Percentiles rank a stretch among this genome's conserved stretches.
Evolutionary conservation across 2,797 vertebrate species (phyloP).

Genomic region (Dendrocincla fuliginosa): DNA sequence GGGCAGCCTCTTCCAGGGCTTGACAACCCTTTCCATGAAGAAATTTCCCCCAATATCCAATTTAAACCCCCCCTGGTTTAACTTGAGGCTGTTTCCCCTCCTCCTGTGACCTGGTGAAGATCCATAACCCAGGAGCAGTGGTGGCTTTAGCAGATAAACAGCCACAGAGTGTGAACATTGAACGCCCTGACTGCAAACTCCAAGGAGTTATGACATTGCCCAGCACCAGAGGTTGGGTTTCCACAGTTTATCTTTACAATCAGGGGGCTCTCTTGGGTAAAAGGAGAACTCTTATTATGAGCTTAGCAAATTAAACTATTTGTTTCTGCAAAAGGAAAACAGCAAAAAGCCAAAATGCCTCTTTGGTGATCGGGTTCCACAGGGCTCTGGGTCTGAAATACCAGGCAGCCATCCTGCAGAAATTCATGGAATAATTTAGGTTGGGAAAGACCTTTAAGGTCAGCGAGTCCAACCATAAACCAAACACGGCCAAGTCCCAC

Average conservation of each 20-base stretch:
- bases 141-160: background rate
- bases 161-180: no score
- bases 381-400: background rate
- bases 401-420: background rate
- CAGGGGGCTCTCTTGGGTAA: background rate
- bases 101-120: accelerated
- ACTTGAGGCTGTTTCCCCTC: background rate
- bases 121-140: background rate
- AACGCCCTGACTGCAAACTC: background rate
- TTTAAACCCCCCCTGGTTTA: background rate
- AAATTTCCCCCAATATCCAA: background rate
- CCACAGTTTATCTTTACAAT: background rate
- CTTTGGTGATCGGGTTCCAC: background rate
- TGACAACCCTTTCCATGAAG: background rate
- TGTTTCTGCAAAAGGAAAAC: background rate
- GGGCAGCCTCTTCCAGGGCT: no score
- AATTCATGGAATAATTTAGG: accelerated
- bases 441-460: background rate
- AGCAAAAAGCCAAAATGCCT: accelerated
- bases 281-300: background rate
- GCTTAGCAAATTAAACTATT: background rate
- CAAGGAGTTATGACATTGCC: background rate
- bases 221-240: background rate
- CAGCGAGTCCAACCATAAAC: background rate
- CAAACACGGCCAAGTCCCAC: background rate